Percentiles rank a stretch among this genome's conserved stretches.
Evolutionary conservation across 2,888 invertebrate genomes (phyloP).

Genomic region (Eilema sororculum): DNA sequence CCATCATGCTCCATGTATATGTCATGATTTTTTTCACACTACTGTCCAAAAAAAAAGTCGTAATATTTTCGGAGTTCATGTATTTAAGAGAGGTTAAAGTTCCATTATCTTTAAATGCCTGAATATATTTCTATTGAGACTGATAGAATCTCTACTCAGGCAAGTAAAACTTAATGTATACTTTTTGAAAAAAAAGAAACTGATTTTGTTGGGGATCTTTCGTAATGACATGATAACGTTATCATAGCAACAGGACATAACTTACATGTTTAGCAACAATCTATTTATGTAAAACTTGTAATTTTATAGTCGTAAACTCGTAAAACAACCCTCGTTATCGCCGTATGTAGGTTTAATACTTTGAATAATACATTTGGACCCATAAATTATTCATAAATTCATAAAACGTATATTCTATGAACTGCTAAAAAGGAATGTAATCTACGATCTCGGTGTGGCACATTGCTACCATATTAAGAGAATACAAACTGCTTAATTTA

Average conservation of each 20-base stretch:
- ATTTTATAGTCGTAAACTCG: conserved; percentile 22
- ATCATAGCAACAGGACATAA: neutral
- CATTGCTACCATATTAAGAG: conserved; percentile 40
- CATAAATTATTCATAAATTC: conserved; percentile 51
- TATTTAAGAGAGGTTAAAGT: no score
- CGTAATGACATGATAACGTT: neutral
- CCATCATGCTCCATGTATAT: neutral
- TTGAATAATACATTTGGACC: conserved; percentile 39
- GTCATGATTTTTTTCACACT: neutral
- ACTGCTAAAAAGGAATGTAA: conserved; percentile 45
- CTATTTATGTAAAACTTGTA: conserved; percentile 23
- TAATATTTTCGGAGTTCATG: no score
- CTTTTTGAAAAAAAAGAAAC: neutral
- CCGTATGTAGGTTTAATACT: conserved; percentile 35
- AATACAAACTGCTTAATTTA: conserved; percentile 53
- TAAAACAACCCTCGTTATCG: conserved; percentile 28
- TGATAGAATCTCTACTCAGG: neutral
- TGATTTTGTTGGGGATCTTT: neutral
- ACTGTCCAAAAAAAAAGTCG: no score
- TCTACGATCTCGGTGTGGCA: conserved; percentile 47
- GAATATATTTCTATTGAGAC: no score
- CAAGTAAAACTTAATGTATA: neutral
- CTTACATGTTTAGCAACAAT: conserved; percentile 12
- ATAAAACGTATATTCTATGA: conserved; percentile 47
- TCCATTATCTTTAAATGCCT: no score